phyloP scores from a whole-genome alignment of 2,113 vertebrate species.

The Gasterosteus aculeatus region DNA sequence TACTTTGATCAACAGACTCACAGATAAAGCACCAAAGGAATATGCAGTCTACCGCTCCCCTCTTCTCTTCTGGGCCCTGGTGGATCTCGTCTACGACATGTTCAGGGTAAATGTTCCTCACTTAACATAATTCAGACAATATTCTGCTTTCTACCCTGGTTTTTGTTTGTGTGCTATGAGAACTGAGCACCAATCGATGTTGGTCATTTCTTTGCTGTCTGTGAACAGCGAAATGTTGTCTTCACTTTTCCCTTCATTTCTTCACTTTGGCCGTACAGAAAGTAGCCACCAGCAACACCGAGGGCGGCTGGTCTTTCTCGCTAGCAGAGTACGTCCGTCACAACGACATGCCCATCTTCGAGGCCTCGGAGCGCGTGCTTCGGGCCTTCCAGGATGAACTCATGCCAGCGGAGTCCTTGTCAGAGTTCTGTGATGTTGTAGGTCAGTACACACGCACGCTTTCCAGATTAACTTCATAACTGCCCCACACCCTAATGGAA shows the following conservation, averaged over 20 bases:
- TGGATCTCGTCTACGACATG: conserved; percentile 97
- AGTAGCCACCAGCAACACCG: conserved; percentile 97
- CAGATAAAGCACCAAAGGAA: conserved; percentile 93
- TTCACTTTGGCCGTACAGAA: conserved; percentile 81
- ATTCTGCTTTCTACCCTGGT: not conserved
- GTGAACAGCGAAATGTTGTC: not conserved
- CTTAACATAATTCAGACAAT: not conserved
- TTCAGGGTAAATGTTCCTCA: conserved; percentile 87
- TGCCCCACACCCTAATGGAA: not conserved
- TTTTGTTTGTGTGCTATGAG: not conserved
- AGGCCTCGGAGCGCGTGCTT: conserved; percentile 94
- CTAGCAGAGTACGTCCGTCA: conserved; percentile 97
- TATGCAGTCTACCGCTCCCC: conserved; percentile 93
- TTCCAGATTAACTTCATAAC: not conserved
- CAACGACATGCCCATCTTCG: conserved; percentile 98
- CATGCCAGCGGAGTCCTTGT: conserved; percentile 96
- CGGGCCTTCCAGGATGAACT: conserved; percentile 98
- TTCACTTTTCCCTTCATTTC: not conserved
- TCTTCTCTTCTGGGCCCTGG: conserved; percentile 97
- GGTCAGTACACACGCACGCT: conserved; percentile 82
- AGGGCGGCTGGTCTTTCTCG: conserved; percentile 99
- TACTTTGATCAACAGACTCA: conserved; percentile 80
- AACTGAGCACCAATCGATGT: not conserved
- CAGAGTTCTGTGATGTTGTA: conserved; percentile 93
- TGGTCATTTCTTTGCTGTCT: not conserved